These are phyloP conservation scores for Diploptera punctata DNA, from an alignment of 2,888 invertebrate species.

Conservation along the genomic window DNA sequence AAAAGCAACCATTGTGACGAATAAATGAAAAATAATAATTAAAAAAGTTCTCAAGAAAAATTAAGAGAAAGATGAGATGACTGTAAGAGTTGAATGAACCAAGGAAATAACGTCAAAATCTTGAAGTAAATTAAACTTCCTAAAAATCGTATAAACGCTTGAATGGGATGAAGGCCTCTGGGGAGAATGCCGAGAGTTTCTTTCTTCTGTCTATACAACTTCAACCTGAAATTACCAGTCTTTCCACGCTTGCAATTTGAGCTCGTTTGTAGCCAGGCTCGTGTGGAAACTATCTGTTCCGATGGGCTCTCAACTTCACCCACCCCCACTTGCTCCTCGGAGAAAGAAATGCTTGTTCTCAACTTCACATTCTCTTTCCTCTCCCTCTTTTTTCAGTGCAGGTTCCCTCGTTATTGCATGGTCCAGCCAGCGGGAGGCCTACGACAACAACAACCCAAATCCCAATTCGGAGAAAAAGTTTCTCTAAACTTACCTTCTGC, in stretches of 20 bases:
- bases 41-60: too few relatives aligned
- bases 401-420: neutral
- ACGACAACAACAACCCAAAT: neutral
- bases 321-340: neutral
- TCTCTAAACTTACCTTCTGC: too few relatives aligned
- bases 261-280: constrained; percentile 19
- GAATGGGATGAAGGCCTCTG: neutral
- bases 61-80: too few relatives aligned
- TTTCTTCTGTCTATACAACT: neutral
- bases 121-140: too few relatives aligned
- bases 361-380: neutral
- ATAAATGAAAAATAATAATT: too few relatives aligned
- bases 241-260: constrained; percentile 23
- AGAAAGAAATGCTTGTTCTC: too few relatives aligned
- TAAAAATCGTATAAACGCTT: too few relatives aligned
- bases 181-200: neutral
- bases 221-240: constrained; percentile 22
- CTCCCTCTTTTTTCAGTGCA: neutral
- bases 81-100: too few relatives aligned
- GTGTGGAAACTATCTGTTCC: constrained; percentile 9
- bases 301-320: constrained; percentile 1
- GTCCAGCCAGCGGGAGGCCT: neutral
- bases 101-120: too few relatives aligned
- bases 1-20: too few relatives aligned
- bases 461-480: neutral